A percentile compares a stretch with the other conserved stretches of the same genome.
These are phyloP conservation scores for Neoitamus cyanurus DNA, from an alignment of 2,888 invertebrate genomes.

Conservation along the genomic window DNA sequence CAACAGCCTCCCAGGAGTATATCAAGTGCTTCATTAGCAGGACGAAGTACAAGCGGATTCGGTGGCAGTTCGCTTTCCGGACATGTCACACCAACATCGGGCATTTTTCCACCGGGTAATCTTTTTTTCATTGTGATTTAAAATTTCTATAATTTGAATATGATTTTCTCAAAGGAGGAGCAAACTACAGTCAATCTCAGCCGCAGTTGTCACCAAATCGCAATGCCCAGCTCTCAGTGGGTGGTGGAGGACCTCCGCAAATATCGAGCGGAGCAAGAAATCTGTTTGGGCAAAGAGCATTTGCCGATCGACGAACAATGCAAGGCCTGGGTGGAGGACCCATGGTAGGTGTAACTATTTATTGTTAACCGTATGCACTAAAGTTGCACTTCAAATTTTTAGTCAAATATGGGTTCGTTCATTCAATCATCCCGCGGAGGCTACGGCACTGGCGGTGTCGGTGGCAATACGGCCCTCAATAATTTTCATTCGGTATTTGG, in stretches of 20 bases:
- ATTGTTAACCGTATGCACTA: neutral
- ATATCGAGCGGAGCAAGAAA: constrained; percentile 70
- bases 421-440: constrained; percentile 73
- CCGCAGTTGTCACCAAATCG: constrained; percentile 72
- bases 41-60: constrained; percentile 74
- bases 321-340: constrained; percentile 66
- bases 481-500: constrained; percentile 87
- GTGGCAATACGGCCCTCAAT: constrained; percentile 72
- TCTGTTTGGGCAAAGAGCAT: constrained; percentile 83
- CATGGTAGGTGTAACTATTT: constrained; percentile 59
- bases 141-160: neutral
- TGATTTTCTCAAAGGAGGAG: constrained; percentile 58
- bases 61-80: constrained; percentile 76
- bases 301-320: constrained; percentile 79
- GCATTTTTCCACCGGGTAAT: constrained; percentile 70
- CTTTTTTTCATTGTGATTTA: constrained; percentile 46
- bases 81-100: constrained; percentile 80
- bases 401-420: constrained; percentile 74
- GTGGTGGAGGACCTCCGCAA: constrained; percentile 70
- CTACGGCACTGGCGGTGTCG: constrained; percentile 72
- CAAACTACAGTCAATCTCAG: constrained; percentile 68
- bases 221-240: constrained; percentile 68
- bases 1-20: constrained; percentile 89
- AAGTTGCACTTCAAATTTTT: constrained; percentile 39
- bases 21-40: constrained; percentile 79